A percentile compares a stretch with the other conserved stretches of the same genome.
Conservation (phyloP, 2,113 vertebrate genomes). For the Lepidothrix coronata region DNA sequence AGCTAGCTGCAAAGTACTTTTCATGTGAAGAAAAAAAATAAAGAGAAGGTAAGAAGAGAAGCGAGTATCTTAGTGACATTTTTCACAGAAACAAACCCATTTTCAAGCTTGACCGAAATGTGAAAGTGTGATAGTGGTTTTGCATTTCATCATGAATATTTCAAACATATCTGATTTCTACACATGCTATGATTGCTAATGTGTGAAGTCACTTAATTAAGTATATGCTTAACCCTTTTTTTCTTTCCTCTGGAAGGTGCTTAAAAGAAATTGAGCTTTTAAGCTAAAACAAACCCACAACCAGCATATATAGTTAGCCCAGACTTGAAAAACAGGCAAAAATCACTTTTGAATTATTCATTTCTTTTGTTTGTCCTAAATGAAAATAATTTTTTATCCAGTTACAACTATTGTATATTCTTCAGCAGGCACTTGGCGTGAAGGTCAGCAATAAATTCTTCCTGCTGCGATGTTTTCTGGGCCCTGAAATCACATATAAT, state of each 20-base stretch:
- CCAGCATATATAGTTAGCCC: not conserved
- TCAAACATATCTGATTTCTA: slow-evolving; percentile 31
- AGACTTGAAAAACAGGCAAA: not conserved
- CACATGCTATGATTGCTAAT: not conserved
- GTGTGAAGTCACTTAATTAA: slow-evolving; percentile 19
- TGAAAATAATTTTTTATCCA: slow-evolving; percentile 8
- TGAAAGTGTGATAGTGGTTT: slow-evolving; percentile 11
- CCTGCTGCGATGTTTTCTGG: slow-evolving; percentile 6
- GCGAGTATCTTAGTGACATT: not conserved
- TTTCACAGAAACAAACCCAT: slow-evolving; percentile 37
- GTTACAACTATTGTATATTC: not conserved
- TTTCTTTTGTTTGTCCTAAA: not conserved
- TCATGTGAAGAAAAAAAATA: not conserved
- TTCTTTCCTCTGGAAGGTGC: not conserved
- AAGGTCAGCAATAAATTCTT: slow-evolving; percentile 56
- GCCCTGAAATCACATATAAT: slow-evolving; percentile 9
- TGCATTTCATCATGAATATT: slow-evolving; percentile 34
- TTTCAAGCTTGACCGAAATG: slow-evolving; percentile 25
- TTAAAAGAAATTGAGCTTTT: not conserved
- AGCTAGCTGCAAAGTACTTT: not conserved
- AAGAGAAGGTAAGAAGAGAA: not conserved
- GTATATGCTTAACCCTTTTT: not conserved
- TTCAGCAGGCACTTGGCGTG: not conserved
- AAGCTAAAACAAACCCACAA: not conserved
- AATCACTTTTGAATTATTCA: not conserved